These are phyloP conservation scores for Hyposoter dolosus DNA, from an alignment of 2,888 invertebrate species.

Conservation along the genomic window DNA sequence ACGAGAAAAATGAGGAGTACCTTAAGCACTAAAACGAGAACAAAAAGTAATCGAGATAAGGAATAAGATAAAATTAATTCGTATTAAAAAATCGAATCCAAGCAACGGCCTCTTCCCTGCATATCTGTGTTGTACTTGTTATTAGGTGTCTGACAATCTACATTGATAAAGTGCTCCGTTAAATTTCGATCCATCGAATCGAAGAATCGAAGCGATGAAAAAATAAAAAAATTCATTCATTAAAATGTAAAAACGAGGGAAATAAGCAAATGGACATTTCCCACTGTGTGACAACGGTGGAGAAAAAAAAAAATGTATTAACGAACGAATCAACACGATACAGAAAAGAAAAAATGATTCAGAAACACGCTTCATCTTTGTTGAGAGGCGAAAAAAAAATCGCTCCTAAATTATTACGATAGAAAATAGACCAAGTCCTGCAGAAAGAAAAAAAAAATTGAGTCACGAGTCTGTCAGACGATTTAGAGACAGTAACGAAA, in stretches of 20 bases:
- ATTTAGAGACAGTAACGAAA: conserved; percentile 45
- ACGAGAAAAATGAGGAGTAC: background rate
- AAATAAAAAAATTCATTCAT: conserved; percentile 35
- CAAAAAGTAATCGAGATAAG: conserved; percentile 19
- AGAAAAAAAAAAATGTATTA: conserved; percentile 6
- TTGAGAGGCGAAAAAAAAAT: conserved; percentile 18
- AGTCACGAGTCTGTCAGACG: background rate
- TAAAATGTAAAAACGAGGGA: conserved; percentile 63
- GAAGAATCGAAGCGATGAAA: conserved; percentile 19
- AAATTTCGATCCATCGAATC: conserved; percentile 22
- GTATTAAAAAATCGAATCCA: conserved; percentile 60
- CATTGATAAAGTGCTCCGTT: conserved; percentile 23
- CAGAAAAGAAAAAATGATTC: background rate
- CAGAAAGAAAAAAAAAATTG: background rate
- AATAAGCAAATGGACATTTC: conserved; percentile 27
- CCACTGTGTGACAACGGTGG: conserved; percentile 20
- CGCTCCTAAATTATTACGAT: conserved; percentile 13
- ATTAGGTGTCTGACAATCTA: conserved; percentile 77
- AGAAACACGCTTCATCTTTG: background rate
- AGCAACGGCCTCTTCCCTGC: conserved; percentile 78
- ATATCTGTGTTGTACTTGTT: conserved; percentile 79
- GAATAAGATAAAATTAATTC: conserved; percentile 47
- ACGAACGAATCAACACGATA: conserved; percentile 18
- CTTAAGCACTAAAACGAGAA: background rate
- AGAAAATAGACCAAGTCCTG: conserved; percentile 32